A percentile compares a stretch with the other conserved stretches of the same genome.
Conservation (phyloP, 2,797 vertebrate genomes). For the Xiphophorus birchmanni region DNA sequence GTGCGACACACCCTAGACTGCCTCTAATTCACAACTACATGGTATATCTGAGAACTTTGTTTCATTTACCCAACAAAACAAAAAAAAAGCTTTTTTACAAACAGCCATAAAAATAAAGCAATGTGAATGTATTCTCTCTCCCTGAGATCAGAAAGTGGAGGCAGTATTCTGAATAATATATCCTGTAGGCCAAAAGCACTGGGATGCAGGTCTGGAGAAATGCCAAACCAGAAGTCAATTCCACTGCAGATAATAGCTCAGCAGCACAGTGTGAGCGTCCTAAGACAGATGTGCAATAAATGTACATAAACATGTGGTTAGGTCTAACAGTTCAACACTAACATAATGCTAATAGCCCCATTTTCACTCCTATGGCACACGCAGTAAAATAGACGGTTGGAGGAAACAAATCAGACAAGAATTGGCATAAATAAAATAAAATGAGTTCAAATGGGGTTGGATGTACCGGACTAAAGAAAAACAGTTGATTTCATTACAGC, state of each 20-base stretch:
- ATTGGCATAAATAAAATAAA: conserved; percentile 10
- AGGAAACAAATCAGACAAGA: conserved; percentile 13
- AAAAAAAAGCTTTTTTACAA: neutral
- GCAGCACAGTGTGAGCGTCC: neutral
- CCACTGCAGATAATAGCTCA: neutral
- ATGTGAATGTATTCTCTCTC: neutral
- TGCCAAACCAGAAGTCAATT: neutral
- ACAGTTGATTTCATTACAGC: neutral
- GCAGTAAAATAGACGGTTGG: conserved; percentile 1
- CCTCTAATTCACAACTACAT: neutral
- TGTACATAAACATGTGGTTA: neutral
- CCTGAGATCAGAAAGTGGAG: neutral
- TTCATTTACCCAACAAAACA: neutral
- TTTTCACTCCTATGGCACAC: conserved; percentile 3
- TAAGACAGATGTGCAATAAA: neutral
- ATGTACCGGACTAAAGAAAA: neutral
- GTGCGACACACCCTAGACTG: neutral
- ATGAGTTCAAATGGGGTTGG: neutral
- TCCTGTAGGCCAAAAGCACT: neutral
- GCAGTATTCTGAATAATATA: neutral
- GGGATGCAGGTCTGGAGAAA: neutral
- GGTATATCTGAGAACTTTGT: neutral
- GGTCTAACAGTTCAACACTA: neutral
- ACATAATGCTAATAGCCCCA: neutral
- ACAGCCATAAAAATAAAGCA: neutral